Conservation (phyloP, 2,888 invertebrate species). For the Pseudococcus viburni region DNA sequence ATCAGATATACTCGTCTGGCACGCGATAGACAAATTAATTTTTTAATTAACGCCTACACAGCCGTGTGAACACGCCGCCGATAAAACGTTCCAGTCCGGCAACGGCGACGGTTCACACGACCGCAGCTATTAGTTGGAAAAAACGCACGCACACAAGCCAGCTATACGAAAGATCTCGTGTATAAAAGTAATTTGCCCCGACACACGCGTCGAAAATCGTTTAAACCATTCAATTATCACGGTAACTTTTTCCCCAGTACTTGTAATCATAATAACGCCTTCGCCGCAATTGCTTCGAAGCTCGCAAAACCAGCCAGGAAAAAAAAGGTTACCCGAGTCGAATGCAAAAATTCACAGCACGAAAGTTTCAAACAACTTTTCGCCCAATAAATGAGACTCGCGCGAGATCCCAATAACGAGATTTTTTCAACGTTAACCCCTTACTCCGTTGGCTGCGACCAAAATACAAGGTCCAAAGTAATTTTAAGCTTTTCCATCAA, state of each 20-base stretch:
- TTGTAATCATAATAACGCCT: constrained; percentile 35
- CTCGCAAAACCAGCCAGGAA: background rate
- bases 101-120: constrained; percentile 6
- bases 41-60: constrained; percentile 36
- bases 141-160: background rate
- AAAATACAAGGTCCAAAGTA: constrained; percentile 27
- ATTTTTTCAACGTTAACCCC: constrained; percentile 1
- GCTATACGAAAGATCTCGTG: background rate
- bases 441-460: background rate
- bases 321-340: background rate
- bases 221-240: constrained; percentile 40
- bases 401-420: constrained; percentile 43
- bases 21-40: constrained; percentile 49
- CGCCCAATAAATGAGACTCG: constrained; percentile 40
- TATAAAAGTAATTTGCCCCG: constrained; percentile 34
- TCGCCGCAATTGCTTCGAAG: constrained; percentile 14
- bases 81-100: background rate
- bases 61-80: background rate
- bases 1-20: constrained; percentile 44
- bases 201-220: constrained; percentile 43
- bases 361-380: constrained; percentile 34
- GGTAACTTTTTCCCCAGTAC: constrained; percentile 19
- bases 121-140: background rate
- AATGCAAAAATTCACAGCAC: constrained; percentile 45
- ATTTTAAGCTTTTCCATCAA: constrained; percentile 43